Evolutionary conservation across 2,797 vertebrate genomes (phyloP), one percentile per base, ranked within the genome.

Genomic region (Heterohyrax brucei): DNA sequence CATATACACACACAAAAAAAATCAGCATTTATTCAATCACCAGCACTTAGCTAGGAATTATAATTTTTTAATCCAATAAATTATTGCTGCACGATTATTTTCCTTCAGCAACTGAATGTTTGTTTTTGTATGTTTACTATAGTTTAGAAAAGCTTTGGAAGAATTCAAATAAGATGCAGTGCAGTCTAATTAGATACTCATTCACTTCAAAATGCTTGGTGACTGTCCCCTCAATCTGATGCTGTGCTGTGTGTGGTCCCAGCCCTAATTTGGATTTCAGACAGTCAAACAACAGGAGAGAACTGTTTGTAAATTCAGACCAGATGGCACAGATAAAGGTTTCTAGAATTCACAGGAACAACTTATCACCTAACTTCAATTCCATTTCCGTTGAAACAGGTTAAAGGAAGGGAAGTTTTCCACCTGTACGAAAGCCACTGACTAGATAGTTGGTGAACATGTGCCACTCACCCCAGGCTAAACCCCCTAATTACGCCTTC

Each of bases 381-480:
- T 96, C 84, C 62, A 59, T 95, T 97, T 96, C 90, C 82, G 91
- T 16, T 96, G 95, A 98, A 95, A 97, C 94, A 96, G 94, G 68
- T 95, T 94, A 96, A 96, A 96, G 89, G 88, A 90, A 7, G 82
- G 66, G 77, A 94, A 87, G 96, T 96, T 97, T 91, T 30, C 89
- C 85, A 81, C 83, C 92, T 91, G 86, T 72, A 97, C 91, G 98
- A 97, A 98, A 94, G 68, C 92, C 96, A 33, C 64, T 72, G 95
- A 93, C 78, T 89, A 77, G 64, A 90, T 97, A 48, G 95, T 97
- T 95, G 93, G 87, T 84, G 78, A 97, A 97, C 97, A 97, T 91
- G 94, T 89, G 75, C 95, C 95, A 62, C 93, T 94, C 97, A 97
- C 85, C 97, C 96, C 79, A 97, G 96, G 92, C 97, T 97, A 97